These are phyloP conservation scores for Crotalus tigris DNA, from an alignment of 2,113 vertebrate species.

Conservation along the genomic window DNA sequence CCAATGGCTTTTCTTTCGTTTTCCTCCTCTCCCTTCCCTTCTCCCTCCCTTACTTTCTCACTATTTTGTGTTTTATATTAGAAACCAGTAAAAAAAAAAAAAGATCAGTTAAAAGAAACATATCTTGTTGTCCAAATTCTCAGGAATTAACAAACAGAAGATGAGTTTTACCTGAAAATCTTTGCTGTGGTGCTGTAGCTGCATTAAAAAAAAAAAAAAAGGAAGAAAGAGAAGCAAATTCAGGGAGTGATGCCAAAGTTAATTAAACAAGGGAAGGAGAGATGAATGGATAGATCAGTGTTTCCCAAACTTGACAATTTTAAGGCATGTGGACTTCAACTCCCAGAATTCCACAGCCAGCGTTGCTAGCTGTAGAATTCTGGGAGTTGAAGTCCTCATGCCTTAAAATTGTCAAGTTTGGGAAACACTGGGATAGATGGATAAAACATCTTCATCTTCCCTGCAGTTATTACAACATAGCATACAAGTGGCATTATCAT, in stretches of 20 bases:
- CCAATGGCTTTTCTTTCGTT: background rate
- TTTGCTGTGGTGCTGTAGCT: constrained; percentile 95
- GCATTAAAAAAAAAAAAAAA: constrained; percentile 45
- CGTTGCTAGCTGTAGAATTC: too few relatives aligned
- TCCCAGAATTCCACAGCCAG: too few relatives aligned
- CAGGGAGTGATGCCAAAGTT: background rate
- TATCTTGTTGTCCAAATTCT: background rate
- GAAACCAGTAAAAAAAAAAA: background rate
- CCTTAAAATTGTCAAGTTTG: too few relatives aligned
- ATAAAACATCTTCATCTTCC: background rate
- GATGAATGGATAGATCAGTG: background rate
- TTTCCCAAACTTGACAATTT: too few relatives aligned
- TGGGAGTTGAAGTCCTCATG: too few relatives aligned
- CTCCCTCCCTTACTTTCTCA: background rate
- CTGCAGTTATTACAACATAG: background rate
- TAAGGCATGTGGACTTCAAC: too few relatives aligned
- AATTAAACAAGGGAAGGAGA: background rate
- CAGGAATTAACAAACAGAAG: constrained; percentile 4
- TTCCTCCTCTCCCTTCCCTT: background rate
- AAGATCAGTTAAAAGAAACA: constrained; percentile 24
- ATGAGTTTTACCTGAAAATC: constrained; percentile 88
- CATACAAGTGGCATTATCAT: background rate
- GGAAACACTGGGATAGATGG: background rate
- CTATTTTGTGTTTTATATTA: background rate
- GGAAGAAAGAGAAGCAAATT: background rate